These are phyloP conservation scores for Ptychadena robeensis DNA, from an alignment of 2,797 vertebrate genomes.

Conservation along the genomic window DNA sequence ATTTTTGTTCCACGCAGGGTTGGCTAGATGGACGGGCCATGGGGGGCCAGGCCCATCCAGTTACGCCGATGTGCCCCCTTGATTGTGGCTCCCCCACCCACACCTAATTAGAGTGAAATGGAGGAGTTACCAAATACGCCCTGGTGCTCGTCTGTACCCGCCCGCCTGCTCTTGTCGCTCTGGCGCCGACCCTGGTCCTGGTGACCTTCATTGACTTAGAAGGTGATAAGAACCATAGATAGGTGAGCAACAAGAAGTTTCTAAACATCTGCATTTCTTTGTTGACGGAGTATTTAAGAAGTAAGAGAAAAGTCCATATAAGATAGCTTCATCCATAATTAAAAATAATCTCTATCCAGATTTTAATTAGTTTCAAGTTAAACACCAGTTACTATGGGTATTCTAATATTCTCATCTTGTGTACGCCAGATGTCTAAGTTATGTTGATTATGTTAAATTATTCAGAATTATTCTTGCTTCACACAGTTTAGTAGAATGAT, in stretches of 20 bases:
- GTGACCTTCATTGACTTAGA: too few relatives aligned
- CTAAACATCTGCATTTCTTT: not conserved
- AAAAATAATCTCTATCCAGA: not conserved
- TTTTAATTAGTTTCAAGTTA: constrained; percentile 5
- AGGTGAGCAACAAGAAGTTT: not conserved
- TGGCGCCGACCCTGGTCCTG: too few relatives aligned
- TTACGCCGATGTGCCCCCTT: too few relatives aligned
- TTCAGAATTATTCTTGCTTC: constrained; percentile 42
- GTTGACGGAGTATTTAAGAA: not conserved
- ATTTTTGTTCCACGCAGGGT: too few relatives aligned
- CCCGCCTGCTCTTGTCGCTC: too few relatives aligned
- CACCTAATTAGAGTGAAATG: too few relatives aligned
- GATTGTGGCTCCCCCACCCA: too few relatives aligned
- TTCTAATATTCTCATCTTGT: constrained; percentile 14
- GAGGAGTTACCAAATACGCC: too few relatives aligned
- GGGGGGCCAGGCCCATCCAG: too few relatives aligned
- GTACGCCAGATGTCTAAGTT: constrained; percentile 27
- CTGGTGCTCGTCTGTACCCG: too few relatives aligned
- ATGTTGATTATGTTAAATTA: constrained; percentile 47
- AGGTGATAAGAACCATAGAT: not conserved
- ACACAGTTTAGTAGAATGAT: constrained; percentile 32
- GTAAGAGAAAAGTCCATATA: not conserved
- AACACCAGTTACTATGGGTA: not conserved
- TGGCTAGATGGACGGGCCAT: too few relatives aligned
- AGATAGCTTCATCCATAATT: not conserved